Evolutionary conservation across 2,797 vertebrate species (phyloP), one percentile per base, ranked within the genome.

Genomic region (Lacerta agilis): DNA sequence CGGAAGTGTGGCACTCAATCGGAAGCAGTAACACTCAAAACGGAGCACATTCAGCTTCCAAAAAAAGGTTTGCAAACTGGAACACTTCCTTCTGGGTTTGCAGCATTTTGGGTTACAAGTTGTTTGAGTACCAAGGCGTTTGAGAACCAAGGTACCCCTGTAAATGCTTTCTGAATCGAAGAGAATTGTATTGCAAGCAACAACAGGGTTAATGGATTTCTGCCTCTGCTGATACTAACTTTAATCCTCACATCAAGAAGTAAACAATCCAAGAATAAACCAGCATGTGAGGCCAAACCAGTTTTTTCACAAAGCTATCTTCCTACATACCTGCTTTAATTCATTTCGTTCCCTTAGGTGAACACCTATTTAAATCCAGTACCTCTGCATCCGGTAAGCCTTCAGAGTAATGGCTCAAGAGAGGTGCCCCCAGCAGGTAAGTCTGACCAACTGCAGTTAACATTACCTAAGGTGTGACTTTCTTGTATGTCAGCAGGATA

Each of bases 331-430:
- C 79, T 85, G 66, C 85, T 77, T 82, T 73, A 77, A 89, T 94
- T 75, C 81, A 49, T 71, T 88, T 93, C 8, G 43, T 94, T 86
- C 93, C 91, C 88, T 90, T 77, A 97, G 97, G 0, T 96, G 91
- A 82, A 4, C 0, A 95, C 92, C 83, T 75, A 92, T 79, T 87
- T 96, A 88, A 95, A 92, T 85, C 89, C 96, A 86, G 90, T 95
- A 73, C 91, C 95, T 89, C 92, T 97, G 76, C 94, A 96, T 82
- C 96, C 96, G 23, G 9, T 96, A 27, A 96, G 86, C 79, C 25
- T 94, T 36, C 93, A 92, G 83, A 85, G 80, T 49, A 92, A 75
- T 83, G 92, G 89, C 84, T 77, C 71, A 38, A 77, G 64, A 85
- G 66, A 85, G 29, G 17, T 25, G 0, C 49, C 92, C 72, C 9